Evolutionary conservation across 2,888 invertebrate species (phyloP), one percentile per base, ranked within the genome.

Genomic region (Callimorpha dominula): DNA sequence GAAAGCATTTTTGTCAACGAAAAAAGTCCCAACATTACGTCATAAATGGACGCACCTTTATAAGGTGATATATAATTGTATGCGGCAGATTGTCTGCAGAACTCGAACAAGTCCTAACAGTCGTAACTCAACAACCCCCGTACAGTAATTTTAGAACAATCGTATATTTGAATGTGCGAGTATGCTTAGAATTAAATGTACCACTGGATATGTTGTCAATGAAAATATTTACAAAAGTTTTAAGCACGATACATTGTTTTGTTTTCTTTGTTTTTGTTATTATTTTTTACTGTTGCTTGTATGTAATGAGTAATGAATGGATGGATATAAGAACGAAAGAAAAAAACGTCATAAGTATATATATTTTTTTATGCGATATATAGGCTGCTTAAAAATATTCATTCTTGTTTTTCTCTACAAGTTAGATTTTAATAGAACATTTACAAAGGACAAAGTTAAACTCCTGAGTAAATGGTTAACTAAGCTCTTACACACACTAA

Each of bases 131-230:
- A 68, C 64, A 76, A 75, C 71, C 77, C 72, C 66, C 74, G 70
- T 71, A 74, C 73, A 74, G 72, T 80, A 70, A 75, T 85, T 79
- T 78, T 66, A 68, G 71, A 72, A 72, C 75, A 74, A 79, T 74
- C 68, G 71, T 74, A 72, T 75, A 76, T 79, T 79, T 76, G 65
- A 76, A 73, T 79, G 75, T 75, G 17, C 6, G 65, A 54, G 14
- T 67, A 12, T 54, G 4, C 70, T 20, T 14, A 60, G 79, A 74
- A 42, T 12, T 74, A 63, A 6, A n/a, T 20, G 9, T 17, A 15
- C 31, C 60, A 2, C 74, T 77, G 20, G 77, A 76, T 40, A 57
- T 52, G 68, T 57, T 49, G 4, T 52, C 12, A 52, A 40, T 66
- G 17, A 52, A 42, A 52, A 17, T 31, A 46, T 49, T 50, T 40